Evolutionary conservation across 2,888 invertebrate genomes (phyloP).

Genomic region (Helicoverpa assulta): DNA sequence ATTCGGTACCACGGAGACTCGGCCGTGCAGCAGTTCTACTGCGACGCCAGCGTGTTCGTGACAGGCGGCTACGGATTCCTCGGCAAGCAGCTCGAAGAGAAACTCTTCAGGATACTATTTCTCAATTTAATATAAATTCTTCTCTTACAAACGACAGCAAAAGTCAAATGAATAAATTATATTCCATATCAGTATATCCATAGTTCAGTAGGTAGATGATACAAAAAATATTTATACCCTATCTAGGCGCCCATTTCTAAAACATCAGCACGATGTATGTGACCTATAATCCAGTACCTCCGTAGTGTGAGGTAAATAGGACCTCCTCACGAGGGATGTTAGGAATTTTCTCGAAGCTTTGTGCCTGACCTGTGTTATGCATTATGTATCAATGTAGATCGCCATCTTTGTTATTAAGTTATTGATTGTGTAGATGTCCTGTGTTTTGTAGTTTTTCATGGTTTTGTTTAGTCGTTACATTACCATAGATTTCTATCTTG

Average conservation of each 20-base stretch:
- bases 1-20: no score
- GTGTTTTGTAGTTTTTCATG: background rate
- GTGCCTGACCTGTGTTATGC: background rate
- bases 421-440: background rate
- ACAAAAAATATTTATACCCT: constrained; percentile 51
- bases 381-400: background rate
- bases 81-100: no score
- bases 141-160: constrained; percentile 5
- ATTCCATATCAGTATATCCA: constrained; percentile 35
- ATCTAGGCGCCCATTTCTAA: constrained; percentile 51
- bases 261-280: constrained; percentile 58
- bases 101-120: no score
- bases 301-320: constrained; percentile 41
- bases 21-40: no score
- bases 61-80: no score
- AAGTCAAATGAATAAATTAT: constrained; percentile 32
- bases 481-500: no score
- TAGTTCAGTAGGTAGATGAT: constrained; percentile 41
- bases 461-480: no score
- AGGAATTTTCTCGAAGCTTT: constrained; percentile 14
- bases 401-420: background rate
- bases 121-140: no score
- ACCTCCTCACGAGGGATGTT: constrained; percentile 12
- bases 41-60: no score
- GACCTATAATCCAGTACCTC: constrained; percentile 52